phyloP scores from a whole-genome alignment of 1,140 invertebrate genomes.

The Lucilia cuprina region DNA sequence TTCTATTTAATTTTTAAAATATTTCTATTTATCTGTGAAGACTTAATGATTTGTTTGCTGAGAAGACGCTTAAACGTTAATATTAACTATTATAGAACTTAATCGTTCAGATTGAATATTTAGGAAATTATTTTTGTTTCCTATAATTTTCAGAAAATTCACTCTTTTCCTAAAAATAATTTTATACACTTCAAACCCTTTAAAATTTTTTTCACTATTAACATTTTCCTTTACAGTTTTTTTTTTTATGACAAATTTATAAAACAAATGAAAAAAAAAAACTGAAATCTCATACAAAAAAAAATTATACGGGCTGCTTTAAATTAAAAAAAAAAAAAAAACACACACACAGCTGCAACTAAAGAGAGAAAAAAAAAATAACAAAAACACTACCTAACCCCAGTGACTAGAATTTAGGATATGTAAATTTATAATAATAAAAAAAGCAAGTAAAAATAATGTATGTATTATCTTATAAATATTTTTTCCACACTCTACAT shows the following conservation, averaged over 20 bases:
- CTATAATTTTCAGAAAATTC: too few species aligned
- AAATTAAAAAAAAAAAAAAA: background rate
- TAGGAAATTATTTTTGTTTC: too few species aligned
- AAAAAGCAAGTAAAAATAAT: background rate
- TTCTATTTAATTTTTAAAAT: too few species aligned
- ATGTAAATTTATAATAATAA: slow-evolving; percentile 27
- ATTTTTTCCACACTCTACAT: background rate
- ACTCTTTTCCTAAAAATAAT: too few species aligned
- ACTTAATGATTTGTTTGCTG: too few species aligned
- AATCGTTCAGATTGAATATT: too few species aligned
- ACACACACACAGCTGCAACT: slow-evolving; percentile 17
- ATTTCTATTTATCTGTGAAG: too few species aligned
- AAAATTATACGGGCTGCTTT: slow-evolving; percentile 28
- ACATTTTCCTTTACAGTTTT: background rate
- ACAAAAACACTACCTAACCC: slow-evolving; percentile 25
- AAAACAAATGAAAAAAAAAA: background rate
- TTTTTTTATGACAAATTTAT: background rate
- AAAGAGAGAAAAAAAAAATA: slow-evolving; percentile 33
- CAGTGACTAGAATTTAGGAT: slow-evolving; percentile 31
- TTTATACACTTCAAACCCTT: too few species aligned
- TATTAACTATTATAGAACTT: too few species aligned
- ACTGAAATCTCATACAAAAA: background rate
- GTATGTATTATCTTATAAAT: slow-evolving; percentile 13
- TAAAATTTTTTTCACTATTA: background rate
- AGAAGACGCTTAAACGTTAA: too few species aligned